Evolutionary conservation across 2,888 invertebrate genomes (phyloP), one percentile per base, ranked within the genome.

Genomic region (Lamellibrachia columna): DNA sequence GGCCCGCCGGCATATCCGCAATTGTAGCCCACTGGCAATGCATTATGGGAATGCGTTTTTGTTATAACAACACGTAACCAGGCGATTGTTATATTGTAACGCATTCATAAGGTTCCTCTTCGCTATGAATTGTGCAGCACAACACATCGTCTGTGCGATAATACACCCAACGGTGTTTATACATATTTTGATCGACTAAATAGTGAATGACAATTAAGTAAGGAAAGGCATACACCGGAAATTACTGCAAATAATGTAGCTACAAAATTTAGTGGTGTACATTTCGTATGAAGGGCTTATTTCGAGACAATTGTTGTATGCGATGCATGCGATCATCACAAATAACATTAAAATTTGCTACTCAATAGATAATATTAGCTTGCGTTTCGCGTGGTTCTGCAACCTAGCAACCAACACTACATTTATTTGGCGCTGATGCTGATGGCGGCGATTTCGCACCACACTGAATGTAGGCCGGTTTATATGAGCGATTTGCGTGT

Each of bases 1-100:
- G 75, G n/a, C 75, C 75, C 75, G 75, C 75, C 75, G 75, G 75
- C n/a, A 75, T 75, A 75, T 75, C 75, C 75, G 75, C 75, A 75
- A 75, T 75, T 75, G 15, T 75, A 75, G 75, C 75, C 75, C 75
- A 22, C 75, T 11, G 75, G 22, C 75, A 75, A 22, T 75, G 75
- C 75, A 75, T 75, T 75, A 75, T 75, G 75, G 75, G 75, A 75
- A 75, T 22, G 75, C 75, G 75, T 75, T 75, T n/a, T 75, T 75
- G 75, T 75, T 40, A n/a, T 75, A 3, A 75, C n/a, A 75, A 75
- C 22, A 75, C 75, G 75, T 75, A n/a, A 75, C 75, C 75, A 75
- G 75, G 22, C 15, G 15, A 22, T 75, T 15, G n/a, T 11, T n/a
- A 75, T 75, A 40, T 40, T 40, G 22, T 22, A 75, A 75, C 22